Conservation (phyloP, 2,888 invertebrate species). For the Apotomis turbidana region DNA sequence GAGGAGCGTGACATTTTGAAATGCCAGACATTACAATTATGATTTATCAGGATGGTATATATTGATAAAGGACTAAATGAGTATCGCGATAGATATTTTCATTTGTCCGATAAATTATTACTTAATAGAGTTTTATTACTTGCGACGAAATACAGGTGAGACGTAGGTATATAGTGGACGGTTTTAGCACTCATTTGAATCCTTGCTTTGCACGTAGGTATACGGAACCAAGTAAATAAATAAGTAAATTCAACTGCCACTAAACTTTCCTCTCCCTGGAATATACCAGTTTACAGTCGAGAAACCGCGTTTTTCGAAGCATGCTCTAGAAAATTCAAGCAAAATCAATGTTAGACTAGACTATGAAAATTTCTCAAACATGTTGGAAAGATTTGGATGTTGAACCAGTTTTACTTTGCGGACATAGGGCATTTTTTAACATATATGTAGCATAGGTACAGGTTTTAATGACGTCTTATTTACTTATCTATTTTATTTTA, state of each 20-base stretch:
- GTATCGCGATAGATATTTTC: background rate
- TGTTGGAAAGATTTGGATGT: background rate
- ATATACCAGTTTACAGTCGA: background rate
- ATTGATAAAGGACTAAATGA: slow-evolving; percentile 27
- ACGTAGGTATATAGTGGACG: too few species aligned
- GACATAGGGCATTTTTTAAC: too few species aligned
- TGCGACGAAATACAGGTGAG: background rate
- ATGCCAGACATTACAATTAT: slow-evolving; percentile 56
- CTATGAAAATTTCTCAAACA: background rate
- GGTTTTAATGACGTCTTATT: too few species aligned
- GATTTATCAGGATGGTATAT: slow-evolving; percentile 47
- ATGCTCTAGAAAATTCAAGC: background rate
- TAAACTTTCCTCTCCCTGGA: background rate
- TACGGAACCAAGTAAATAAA: background rate
- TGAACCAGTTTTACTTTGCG: background rate
- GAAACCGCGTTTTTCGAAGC: slow-evolving; percentile 1
- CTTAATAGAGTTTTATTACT: too few species aligned
- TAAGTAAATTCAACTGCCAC: background rate
- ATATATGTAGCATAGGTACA: too few species aligned
- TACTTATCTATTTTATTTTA: too few species aligned
- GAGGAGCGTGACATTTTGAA: slow-evolving; percentile 61
- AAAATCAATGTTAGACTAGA: background rate
- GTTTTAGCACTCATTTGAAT: too few species aligned
- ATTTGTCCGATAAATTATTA: background rate
- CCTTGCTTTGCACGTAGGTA: background rate